Evolutionary conservation across 2,113 vertebrate genomes (phyloP).

Genomic region (Ciconia maguari): DNA sequence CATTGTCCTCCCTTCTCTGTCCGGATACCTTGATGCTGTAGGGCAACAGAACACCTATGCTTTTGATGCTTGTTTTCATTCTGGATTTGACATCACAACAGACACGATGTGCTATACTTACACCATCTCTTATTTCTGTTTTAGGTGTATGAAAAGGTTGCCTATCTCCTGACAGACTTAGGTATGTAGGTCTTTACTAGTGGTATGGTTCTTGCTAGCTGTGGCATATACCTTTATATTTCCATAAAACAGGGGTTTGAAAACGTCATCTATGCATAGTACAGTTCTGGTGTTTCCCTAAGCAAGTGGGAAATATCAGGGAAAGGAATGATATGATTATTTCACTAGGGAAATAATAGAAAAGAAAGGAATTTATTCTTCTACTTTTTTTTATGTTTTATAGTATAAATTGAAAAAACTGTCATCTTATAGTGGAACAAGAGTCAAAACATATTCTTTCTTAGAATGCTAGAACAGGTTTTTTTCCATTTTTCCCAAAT

Average conservation of each 20-base stretch:
- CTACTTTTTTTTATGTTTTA: background rate
- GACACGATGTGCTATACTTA: background rate
- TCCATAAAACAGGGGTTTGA: background rate
- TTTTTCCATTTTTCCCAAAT: background rate
- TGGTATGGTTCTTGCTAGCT: background rate
- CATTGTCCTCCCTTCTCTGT: background rate
- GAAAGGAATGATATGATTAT: background rate
- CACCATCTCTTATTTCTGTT: slow-evolving; percentile 10
- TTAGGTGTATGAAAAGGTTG: slow-evolving; percentile 97
- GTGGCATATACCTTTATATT: background rate
- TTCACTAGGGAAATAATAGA: background rate
- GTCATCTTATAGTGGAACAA: background rate
- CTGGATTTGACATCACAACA: background rate
- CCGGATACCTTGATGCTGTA: background rate
- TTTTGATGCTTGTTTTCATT: background rate
- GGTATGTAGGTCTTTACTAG: slow-evolving; percentile 75
- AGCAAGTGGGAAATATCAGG: background rate
- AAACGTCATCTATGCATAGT: background rate
- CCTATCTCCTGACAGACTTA: slow-evolving; percentile 93
- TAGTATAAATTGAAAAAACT: background rate
- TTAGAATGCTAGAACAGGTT: background rate
- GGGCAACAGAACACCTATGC: background rate
- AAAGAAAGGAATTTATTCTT: background rate
- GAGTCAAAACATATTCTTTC: background rate
- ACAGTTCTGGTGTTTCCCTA: background rate